Percentiles rank a stretch among this genome's conserved stretches.
Conservation (phyloP, 2,113 vertebrate genomes). For the Falcunculus frontatus region DNA sequence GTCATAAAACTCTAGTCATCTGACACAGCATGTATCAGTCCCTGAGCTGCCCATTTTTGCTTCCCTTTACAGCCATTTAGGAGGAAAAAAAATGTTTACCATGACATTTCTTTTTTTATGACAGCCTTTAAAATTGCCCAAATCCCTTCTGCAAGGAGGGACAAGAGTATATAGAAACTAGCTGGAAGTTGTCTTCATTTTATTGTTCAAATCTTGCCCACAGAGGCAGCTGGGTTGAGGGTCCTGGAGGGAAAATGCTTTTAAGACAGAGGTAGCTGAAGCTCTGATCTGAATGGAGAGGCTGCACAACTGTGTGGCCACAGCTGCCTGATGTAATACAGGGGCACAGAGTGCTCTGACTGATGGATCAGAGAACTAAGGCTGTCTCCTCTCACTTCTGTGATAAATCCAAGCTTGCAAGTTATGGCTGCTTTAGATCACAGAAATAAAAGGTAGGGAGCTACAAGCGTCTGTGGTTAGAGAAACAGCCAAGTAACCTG, state of each 20-base stretch:
- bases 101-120: neutral
- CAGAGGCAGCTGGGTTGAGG: neutral
- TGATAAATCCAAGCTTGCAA: neutral
- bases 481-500: neutral
- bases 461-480: neutral
- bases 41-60: neutral
- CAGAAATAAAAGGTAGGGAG: neutral
- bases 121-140: neutral
- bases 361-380: neutral
- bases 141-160: neutral
- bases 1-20: neutral
- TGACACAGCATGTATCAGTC: neutral
- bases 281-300: neutral
- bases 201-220: neutral
- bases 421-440: neutral
- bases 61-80: neutral
- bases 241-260: neutral
- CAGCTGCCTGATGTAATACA: neutral
- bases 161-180: neutral
- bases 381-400: neutral
- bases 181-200: neutral
- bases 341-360: neutral
- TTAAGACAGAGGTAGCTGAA: neutral
- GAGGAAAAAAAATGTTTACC: neutral
- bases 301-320: neutral